A percentile compares a stretch with the other conserved stretches of the same genome.
phyloP scores from a whole-genome alignment of 2,797 vertebrate genomes.

The Graptemys geographica region DNA sequence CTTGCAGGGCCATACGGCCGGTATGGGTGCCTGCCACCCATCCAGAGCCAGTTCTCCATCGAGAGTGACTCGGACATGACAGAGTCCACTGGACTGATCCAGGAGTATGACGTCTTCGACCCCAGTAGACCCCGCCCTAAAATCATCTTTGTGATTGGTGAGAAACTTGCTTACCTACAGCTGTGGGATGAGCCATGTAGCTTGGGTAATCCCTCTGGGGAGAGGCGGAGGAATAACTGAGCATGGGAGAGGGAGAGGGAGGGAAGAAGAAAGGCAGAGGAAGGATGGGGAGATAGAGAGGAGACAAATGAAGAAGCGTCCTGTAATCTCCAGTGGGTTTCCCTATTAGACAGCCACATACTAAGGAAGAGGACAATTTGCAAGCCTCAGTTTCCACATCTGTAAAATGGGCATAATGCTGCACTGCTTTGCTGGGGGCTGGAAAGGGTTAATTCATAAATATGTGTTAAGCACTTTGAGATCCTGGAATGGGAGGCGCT shows the following conservation, averaged over 20 bases:
- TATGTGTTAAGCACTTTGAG: background rate
- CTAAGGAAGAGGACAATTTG: background rate
- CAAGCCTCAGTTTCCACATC: background rate
- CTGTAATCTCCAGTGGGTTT: background rate
- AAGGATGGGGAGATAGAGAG: too few relatives aligned
- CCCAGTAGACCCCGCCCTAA: slow-evolving; percentile 75
- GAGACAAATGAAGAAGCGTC: background rate
- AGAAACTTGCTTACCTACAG: background rate
- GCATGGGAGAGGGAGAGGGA: background rate
- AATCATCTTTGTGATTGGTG: slow-evolving; percentile 82
- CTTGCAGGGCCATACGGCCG: slow-evolving; percentile 45
- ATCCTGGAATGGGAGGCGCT: background rate
- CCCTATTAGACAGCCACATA: background rate
- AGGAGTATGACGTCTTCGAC: slow-evolving; percentile 81
- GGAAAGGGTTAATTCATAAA: background rate
- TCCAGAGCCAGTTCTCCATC: slow-evolving; percentile 81
- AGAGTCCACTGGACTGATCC: slow-evolving; percentile 79
- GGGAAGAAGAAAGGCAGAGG: background rate
- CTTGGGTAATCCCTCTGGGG: background rate
- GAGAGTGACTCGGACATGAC: slow-evolving; percentile 83
- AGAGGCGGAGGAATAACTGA: background rate
- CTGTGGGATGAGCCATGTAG: background rate
- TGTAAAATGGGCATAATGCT: background rate
- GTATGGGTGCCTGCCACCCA: slow-evolving; percentile 72
- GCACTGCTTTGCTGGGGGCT: background rate